Conservation (phyloP, 2,113 vertebrate genomes). For the Cnemophilus loriae region DNA sequence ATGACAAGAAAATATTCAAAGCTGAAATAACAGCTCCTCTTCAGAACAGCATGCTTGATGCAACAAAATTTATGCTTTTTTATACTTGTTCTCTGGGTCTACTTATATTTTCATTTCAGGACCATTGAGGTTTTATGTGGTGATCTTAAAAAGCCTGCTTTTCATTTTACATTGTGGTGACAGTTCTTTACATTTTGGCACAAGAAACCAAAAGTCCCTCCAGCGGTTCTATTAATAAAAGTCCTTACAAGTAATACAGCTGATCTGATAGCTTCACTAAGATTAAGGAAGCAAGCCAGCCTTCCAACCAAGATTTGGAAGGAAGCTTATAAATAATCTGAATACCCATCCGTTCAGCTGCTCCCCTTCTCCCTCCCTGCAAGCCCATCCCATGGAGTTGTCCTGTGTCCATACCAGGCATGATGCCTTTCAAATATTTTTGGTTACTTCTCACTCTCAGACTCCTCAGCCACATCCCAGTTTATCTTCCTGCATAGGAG, state of each 20-base stretch:
- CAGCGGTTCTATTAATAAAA: background rate
- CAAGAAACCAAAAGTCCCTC: background rate
- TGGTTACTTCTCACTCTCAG: background rate
- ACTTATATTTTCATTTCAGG: background rate
- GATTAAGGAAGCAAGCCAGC: background rate
- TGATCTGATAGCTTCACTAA: background rate
- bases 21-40: background rate
- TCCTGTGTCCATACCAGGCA: background rate
- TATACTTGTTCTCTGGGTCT: background rate
- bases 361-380: background rate
- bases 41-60: background rate
- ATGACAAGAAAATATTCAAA: background rate
- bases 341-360: background rate
- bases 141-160: background rate
- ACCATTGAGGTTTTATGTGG: background rate
- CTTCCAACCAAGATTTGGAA: background rate
- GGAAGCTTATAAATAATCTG: background rate
- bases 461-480: background rate
- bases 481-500: background rate
- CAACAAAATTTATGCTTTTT: background rate
- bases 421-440: background rate
- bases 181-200: background rate
- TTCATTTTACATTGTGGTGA: background rate
- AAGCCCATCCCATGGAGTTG: background rate
- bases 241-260: background rate